These are phyloP conservation scores for Cygnus atratus DNA, from an alignment of 2,113 vertebrate genomes.

Conservation along the genomic window DNA sequence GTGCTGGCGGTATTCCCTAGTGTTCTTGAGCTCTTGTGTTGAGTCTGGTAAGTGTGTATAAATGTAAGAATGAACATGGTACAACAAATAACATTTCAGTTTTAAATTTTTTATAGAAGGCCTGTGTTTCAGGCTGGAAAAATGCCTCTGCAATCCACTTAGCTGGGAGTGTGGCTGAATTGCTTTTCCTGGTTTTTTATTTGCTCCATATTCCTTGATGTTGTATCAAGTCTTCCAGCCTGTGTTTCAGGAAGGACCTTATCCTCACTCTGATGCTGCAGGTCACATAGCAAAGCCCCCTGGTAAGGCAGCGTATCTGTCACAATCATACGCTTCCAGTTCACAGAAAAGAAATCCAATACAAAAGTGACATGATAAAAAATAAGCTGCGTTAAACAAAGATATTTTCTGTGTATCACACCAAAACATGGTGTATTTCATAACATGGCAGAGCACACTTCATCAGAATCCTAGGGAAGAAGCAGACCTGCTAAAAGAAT, in stretches of 20 bases:
- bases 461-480: conserved; percentile 57
- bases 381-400: conserved; percentile 66
- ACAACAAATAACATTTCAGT: not conserved
- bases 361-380: conserved; percentile 67
- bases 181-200: not conserved
- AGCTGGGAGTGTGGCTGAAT: not conserved
- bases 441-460: conserved; percentile 43
- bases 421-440: conserved; percentile 53
- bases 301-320: not conserved
- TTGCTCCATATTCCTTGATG: not conserved
- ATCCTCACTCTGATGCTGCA: not conserved
- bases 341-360: conserved; percentile 66
- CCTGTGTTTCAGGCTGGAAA: not conserved
- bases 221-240: not conserved
- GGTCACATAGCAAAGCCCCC: not conserved
- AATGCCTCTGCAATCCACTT: not conserved
- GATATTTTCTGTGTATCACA: conserved; percentile 53
- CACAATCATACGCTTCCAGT: conserved; percentile 4
- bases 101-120: not conserved
- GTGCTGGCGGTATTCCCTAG: not conserved
- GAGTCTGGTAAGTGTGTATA: not conserved
- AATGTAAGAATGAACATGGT: not conserved
- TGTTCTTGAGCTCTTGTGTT: not conserved
- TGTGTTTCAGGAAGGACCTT: not conserved
- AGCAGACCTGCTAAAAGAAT: conserved; percentile 57